A percentile compares a stretch with the other conserved stretches of the same genome.
These are phyloP conservation scores for Aspidoscelis tigris DNA, from an alignment of 2,113 vertebrate genomes.

Conservation along the genomic window DNA sequence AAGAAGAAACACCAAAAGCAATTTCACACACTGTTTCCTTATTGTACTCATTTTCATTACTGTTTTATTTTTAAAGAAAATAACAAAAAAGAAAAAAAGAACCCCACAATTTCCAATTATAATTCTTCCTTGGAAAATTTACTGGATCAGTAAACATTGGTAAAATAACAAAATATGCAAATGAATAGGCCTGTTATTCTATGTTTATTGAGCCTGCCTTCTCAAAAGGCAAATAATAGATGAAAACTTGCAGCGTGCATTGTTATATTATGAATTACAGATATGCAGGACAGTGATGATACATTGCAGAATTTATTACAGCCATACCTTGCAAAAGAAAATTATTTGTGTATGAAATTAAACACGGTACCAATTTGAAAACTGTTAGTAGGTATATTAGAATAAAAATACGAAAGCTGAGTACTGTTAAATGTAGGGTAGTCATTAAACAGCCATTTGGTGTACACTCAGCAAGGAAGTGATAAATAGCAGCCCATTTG, in stretches of 20 bases:
- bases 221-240: neutral
- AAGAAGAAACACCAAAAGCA: conserved; percentile 47
- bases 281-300: neutral
- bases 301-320: conserved; percentile 1
- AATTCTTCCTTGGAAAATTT: conserved; percentile 39
- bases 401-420: neutral
- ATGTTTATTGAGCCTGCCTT: conserved; percentile 14
- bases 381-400: neutral
- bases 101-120: conserved; percentile 22
- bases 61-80: neutral
- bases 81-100: conserved; percentile 11
- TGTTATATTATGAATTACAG: conserved; percentile 9
- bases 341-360: neutral
- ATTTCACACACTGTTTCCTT: conserved; percentile 57
- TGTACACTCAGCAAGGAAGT: neutral
- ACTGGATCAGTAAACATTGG: conserved; percentile 31
- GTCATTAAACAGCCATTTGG: neutral
- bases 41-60: conserved; percentile 33
- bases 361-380: neutral
- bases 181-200: conserved; percentile 21
- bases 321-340: neutral
- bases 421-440: neutral
- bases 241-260: neutral
- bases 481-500: neutral
- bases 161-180: conserved; percentile 23